These are phyloP conservation scores for Cyclophora albipunctata DNA, from an alignment of 2,888 invertebrate genomes.

Conservation along the genomic window DNA sequence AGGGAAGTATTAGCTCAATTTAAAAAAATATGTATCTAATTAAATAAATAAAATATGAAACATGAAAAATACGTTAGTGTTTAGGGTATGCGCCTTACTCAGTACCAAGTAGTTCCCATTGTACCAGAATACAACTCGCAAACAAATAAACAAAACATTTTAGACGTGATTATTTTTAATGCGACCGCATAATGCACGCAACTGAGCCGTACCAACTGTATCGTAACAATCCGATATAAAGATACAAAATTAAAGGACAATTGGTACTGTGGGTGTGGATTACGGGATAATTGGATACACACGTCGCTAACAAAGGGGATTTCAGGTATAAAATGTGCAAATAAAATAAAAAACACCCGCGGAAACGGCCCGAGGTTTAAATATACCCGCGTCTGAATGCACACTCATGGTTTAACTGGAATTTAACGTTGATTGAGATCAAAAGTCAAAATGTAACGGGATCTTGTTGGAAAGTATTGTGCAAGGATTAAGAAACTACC, in stretches of 20 bases:
- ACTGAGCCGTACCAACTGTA: not conserved
- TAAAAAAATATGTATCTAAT: not conserved
- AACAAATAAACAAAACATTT: too few species aligned
- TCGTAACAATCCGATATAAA: conserved; percentile 22
- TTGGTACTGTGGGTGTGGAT: conserved; percentile 39
- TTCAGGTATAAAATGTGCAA: conserved; percentile 27
- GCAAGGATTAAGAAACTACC: too few species aligned
- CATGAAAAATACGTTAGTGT: too few species aligned
- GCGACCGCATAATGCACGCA: too few species aligned
- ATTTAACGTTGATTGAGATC: conserved; percentile 8
- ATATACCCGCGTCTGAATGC: conserved; percentile 14
- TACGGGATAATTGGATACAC: conserved; percentile 39
- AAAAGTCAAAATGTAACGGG: conserved; percentile 6
- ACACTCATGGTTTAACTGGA: conserved; percentile 9
- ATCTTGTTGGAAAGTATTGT: too few species aligned
- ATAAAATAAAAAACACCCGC: conserved; percentile 19
- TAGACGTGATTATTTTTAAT: too few species aligned
- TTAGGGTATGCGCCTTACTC: too few species aligned
- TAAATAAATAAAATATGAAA: not conserved
- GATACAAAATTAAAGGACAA: conserved; percentile 32
- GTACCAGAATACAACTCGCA: too few species aligned
- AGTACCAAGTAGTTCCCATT: too few species aligned
- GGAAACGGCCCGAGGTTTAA: conserved; percentile 16
- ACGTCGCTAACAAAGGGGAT: conserved; percentile 31
- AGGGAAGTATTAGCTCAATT: not conserved